Conservation (phyloP, 23 tunicate species). For the Ciona savignyi region DNA sequence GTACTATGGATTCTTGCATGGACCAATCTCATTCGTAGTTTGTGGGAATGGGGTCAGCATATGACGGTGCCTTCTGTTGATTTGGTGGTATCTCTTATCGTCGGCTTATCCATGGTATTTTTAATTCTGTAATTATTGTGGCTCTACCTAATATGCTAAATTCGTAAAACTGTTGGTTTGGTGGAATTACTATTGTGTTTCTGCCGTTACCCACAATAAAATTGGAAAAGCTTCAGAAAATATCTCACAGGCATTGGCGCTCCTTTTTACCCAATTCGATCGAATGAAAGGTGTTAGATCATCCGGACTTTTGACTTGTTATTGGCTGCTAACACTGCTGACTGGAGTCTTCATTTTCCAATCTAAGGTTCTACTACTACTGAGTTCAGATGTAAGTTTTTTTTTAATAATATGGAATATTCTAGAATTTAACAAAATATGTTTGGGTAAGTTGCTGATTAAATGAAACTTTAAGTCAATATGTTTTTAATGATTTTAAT, state of each 20-base stretch:
- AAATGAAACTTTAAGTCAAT: too few relatives aligned
- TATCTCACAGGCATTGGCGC: constrained; percentile 40
- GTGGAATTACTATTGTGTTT: too few relatives aligned
- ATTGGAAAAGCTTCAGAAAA: too few relatives aligned
- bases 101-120: constrained; percentile 76
- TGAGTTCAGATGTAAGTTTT: constrained; percentile 21
- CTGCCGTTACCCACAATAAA: too few relatives aligned
- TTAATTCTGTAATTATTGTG: too few relatives aligned
- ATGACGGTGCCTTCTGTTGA: constrained; percentile 36
- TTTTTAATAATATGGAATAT: too few relatives aligned
- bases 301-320: constrained; percentile 52
- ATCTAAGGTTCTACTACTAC: constrained; percentile 19
- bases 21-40: constrained; percentile 38
- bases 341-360: constrained; percentile 46
- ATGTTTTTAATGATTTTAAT: too few relatives aligned
- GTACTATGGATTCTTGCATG: constrained; percentile 60
- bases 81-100: constrained; percentile 47
- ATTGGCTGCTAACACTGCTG: constrained; percentile 46
- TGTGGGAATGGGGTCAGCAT: constrained; percentile 51
- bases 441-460: too few relatives aligned
- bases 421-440: too few relatives aligned
- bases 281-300: constrained; percentile 69
- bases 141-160: too few relatives aligned
- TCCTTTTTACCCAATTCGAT: constrained; percentile 48
- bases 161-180: too few relatives aligned